A percentile compares a stretch with the other conserved stretches of the same genome.
These are phyloP conservation scores for Eleutherodactylus coqui DNA, from an alignment of 2,797 vertebrate species.

Conservation along the genomic window DNA sequence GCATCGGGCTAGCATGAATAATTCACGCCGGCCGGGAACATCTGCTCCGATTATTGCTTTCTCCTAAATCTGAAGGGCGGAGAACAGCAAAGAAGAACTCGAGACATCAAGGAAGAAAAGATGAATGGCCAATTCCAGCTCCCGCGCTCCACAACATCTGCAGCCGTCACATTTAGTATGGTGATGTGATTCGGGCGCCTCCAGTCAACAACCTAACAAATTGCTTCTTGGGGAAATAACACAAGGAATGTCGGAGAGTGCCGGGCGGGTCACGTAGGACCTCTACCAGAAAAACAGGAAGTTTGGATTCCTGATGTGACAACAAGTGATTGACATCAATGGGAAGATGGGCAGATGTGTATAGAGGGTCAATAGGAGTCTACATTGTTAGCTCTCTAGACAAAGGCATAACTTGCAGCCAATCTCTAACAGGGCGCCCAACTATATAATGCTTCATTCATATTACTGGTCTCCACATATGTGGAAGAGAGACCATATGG, in stretches of 20 bases:
- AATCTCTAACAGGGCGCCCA: too few relatives aligned
- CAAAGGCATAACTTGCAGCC: too few relatives aligned
- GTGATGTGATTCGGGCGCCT: constrained; percentile 27
- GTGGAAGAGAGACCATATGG: too few relatives aligned
- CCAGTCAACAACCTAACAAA: constrained; percentile 59
- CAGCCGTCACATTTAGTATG: constrained; percentile 60
- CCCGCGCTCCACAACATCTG: constrained; percentile 66
- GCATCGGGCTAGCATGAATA: constrained; percentile 67
- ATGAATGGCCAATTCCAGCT: constrained; percentile 64
- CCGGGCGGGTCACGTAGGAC: background rate
- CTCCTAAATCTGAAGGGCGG: constrained; percentile 67
- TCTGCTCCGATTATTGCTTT: constrained; percentile 70
- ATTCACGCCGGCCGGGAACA: constrained; percentile 68
- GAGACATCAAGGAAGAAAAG: constrained; percentile 59
- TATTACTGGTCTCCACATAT: too few relatives aligned
- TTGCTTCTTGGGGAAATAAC: constrained; percentile 4
- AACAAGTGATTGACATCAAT: background rate
- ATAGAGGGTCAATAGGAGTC: background rate
- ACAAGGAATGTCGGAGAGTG: constrained; percentile 13
- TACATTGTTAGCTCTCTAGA: background rate
- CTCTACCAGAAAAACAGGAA: constrained; percentile 35
- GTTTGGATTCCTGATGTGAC: background rate
- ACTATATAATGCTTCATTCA: too few relatives aligned
- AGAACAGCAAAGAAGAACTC: constrained; percentile 65
- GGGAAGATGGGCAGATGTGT: background rate